Evolutionary conservation across 2,113 vertebrate genomes (phyloP), one percentile per base, ranked within the genome.

Genomic region (Zosterops lateralis): DNA sequence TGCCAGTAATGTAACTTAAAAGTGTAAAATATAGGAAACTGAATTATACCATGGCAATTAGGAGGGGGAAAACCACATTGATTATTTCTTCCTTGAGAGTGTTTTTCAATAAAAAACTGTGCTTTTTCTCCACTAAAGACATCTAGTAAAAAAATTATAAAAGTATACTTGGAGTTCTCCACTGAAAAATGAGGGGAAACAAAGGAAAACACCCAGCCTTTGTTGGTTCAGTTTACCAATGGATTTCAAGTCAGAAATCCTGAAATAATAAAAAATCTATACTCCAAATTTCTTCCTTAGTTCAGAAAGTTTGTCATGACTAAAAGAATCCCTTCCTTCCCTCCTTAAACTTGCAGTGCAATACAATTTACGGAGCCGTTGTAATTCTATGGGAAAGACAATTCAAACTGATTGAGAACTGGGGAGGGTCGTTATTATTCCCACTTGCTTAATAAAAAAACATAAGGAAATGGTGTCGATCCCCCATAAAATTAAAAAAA

Each of bases 61-160:
- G 5, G 32, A 17, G 6, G 1, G 12, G 36, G 38, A 56, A 47
- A 42, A 51, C 0, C 3, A 29, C 17, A 19, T 6, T 14, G 9
- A 8, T 73, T 19, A 42, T 84, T 50, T 64, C 34, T 78, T 71
- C 32, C 51, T 67, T 62, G 47, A 47, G 60, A 20, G 22, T 5
- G 45, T 20, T 42, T 87, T 87, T 77, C 32, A 66, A 51, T 42
- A 11, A 77, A 32, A 10, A 58, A 10, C 10, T 34, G 25, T 9
- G 21, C 4, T 40, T 91, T 48, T 75, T 17, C 18, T 83, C 19
- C 50, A 45, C 10, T 75, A 31, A 72, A 90, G 32, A 24, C 1
- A 36, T 17, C 7, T 22, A 28, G 19, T 24, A 48, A 48, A 48
- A 48, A 48, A 48, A 48, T 9, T 38, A 38, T 45, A 48, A 48